Evolutionary conservation across 2,797 vertebrate species (phyloP).

Genomic region (Telmatherina bonti): DNA sequence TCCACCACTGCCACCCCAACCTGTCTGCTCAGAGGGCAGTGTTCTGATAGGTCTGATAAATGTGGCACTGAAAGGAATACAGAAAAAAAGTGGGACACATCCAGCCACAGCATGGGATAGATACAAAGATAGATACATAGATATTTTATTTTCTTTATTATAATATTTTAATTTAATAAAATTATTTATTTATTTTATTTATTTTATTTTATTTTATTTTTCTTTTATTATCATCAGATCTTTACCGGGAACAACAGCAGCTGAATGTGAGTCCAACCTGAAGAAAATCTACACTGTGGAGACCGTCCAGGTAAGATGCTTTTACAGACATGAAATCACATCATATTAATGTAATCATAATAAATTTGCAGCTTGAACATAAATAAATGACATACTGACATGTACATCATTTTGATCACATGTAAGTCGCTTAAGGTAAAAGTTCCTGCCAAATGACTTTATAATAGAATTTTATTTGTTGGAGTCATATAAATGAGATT

Average conservation of each 20-base stretch:
- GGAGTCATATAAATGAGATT: background rate
- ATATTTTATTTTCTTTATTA: no score
- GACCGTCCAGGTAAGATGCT: conserved; percentile 90
- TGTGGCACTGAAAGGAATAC: background rate
- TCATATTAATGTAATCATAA: background rate
- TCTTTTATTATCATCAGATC: conserved; percentile 82
- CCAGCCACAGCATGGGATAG: background rate
- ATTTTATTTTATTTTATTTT: no score
- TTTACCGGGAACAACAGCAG: conserved; percentile 93
- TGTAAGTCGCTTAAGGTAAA: no score
- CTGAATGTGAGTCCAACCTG: conserved; percentile 94
- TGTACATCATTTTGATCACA: background rate
- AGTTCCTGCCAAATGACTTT: no score
- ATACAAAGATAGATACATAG: no score
- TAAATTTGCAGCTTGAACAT: no score
- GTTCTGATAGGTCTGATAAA: conserved; percentile 16
- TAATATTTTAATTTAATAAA: background rate
- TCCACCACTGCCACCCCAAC: conserved; percentile 5
- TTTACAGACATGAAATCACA: background rate
- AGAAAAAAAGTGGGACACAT: background rate
- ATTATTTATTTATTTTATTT: background rate
- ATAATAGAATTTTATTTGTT: no score
- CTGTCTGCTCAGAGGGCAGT: conserved; percentile 34
- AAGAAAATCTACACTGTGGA: conserved; percentile 96
- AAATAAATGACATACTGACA: no score